These are phyloP conservation scores for Orius insidiosus DNA, from an alignment of 1,140 invertebrate species.

Conservation along the genomic window DNA sequence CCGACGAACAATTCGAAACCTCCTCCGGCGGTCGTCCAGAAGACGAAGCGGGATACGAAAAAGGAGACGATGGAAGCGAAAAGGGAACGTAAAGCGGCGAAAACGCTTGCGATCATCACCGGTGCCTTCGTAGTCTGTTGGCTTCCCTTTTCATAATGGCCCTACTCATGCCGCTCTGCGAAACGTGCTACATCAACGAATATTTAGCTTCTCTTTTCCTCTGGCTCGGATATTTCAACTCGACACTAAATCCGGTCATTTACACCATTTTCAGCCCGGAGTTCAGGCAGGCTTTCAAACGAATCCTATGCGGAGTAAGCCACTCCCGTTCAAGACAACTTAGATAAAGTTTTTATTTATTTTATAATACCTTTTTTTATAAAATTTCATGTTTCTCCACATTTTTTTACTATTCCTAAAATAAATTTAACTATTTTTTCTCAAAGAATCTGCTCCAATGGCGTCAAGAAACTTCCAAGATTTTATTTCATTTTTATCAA, in stretches of 20 bases:
- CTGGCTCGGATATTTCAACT: constrained; percentile 73
- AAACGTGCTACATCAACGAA: constrained; percentile 40
- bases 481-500: too few relatives aligned
- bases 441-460: too few relatives aligned
- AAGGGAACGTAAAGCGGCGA: constrained; percentile 74
- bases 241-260: constrained; percentile 73
- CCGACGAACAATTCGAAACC: constrained; percentile 2
- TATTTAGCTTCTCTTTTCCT: constrained; percentile 63
- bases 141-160: constrained; percentile 89
- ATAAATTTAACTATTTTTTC: too few relatives aligned
- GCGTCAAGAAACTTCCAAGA: too few relatives aligned
- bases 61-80: constrained; percentile 51
- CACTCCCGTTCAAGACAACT: constrained; percentile 10
- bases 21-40: neutral
- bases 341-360: constrained; percentile 6
- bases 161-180: constrained; percentile 65
- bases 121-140: constrained; percentile 85
- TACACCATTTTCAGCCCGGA: constrained; percentile 81
- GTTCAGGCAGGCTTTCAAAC: constrained; percentile 71
- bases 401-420: too few relatives aligned
- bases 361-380: too few relatives aligned
- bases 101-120: constrained; percentile 82
- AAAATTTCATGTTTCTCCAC: too few relatives aligned
- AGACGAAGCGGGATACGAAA: constrained; percentile 13
- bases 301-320: constrained; percentile 47